Evolutionary conservation across 2,113 vertebrate genomes (phyloP).

Genomic region (Hemibagrus wyckioides): DNA sequence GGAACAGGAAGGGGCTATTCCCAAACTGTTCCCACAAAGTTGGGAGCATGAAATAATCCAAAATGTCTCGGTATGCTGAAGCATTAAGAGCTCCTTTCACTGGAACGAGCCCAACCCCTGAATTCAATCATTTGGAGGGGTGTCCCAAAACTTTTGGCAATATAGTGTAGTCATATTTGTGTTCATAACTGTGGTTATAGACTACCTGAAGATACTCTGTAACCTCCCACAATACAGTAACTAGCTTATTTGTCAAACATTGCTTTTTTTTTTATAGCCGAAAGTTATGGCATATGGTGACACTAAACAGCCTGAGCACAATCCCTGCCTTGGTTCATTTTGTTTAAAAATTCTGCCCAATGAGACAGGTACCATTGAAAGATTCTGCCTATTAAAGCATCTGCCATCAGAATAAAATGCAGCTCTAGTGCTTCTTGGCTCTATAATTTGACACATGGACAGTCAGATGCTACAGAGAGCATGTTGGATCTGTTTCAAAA

Average conservation of each 20-base stretch:
- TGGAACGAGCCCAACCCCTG: too few relatives aligned
- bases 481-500: conserved; percentile 47
- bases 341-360: not conserved
- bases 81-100: too few relatives aligned
- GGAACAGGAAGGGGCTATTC: too few relatives aligned
- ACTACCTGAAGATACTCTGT: not conserved
- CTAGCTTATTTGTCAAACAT: not conserved
- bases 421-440: conserved; percentile 17
- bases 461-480: conserved; percentile 14
- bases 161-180: not conserved
- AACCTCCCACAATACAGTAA: not conserved
- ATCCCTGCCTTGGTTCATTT: not conserved
- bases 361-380: not conserved
- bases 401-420: conserved; percentile 10
- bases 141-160: too few relatives aligned
- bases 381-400: not conserved
- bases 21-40: too few relatives aligned
- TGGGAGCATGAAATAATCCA: too few relatives aligned
- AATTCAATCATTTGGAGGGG: too few relatives aligned
- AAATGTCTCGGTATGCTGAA: too few relatives aligned
- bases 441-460: conserved; percentile 23
- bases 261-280: not conserved
- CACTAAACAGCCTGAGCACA: not conserved
- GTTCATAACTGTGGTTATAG: not conserved
- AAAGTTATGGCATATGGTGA: not conserved